phyloP scores from a whole-genome alignment of 1,140 invertebrate species.

The Orius laevigatus region DNA sequence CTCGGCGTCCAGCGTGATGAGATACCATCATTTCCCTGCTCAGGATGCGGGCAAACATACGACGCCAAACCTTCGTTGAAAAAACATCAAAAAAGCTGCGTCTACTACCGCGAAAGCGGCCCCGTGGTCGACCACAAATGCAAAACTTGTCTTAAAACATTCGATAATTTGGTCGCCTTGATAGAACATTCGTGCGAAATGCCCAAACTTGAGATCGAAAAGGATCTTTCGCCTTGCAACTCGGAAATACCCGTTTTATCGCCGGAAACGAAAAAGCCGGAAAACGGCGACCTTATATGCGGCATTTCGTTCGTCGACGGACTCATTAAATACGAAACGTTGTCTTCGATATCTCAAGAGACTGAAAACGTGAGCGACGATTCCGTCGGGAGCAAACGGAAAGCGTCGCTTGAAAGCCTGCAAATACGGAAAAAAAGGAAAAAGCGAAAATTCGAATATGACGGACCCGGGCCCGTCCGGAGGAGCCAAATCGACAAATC shows the following conservation, averaged over 20 bases:
- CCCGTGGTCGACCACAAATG: conserved; percentile 3
- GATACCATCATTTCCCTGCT: neutral
- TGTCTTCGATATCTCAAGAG: conserved; percentile 5
- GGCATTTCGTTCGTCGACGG: conserved; percentile 10
- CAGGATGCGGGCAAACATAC: conserved; percentile 3
- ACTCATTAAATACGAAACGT: conserved; percentile 9
- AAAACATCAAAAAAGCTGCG: conserved; percentile 6
- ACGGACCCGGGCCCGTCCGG: too few species aligned
- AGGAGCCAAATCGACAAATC: too few species aligned
- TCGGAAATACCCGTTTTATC: conserved; percentile 13
- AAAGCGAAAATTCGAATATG: too few species aligned
- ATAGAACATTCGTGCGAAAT: conserved; percentile 12
- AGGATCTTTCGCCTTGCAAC: conserved; percentile 5
- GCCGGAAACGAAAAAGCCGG: too few species aligned
- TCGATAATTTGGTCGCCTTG: conserved; percentile 2
- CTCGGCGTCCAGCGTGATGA: neutral
- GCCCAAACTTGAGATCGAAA: conserved; percentile 15
- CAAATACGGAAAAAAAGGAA: too few species aligned
- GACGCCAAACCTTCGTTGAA: neutral
- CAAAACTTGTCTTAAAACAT: neutral
- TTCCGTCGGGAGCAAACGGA: neutral
- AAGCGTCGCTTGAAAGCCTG: too few species aligned
- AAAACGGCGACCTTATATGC: neutral
- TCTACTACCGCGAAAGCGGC: conserved; percentile 4
- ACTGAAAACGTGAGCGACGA: conserved; percentile 2